phyloP scores from a whole-genome alignment of 2,113 vertebrate species.

The Gallinago paraguaiae region DNA sequence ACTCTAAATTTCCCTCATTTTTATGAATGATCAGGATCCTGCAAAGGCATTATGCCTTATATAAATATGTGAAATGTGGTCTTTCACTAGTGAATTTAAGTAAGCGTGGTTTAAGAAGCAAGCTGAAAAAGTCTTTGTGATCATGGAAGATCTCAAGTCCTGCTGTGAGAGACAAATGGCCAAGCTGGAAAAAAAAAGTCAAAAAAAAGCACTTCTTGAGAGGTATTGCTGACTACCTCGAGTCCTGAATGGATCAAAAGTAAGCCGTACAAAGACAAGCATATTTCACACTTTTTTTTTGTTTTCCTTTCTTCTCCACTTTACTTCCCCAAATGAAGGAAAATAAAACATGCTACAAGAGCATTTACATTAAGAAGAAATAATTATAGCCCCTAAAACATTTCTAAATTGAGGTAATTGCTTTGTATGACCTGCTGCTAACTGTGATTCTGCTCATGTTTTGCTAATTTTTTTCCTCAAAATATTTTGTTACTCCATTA shows the following conservation, averaged over 20 bases:
- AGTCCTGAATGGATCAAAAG: background rate
- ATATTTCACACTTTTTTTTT: background rate
- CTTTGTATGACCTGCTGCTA: background rate
- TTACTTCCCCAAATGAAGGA: background rate
- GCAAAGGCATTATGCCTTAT: background rate
- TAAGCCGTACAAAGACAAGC: background rate
- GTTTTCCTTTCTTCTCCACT: background rate
- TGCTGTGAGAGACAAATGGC: background rate
- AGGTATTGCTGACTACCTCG: background rate
- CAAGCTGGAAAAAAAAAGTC: background rate
- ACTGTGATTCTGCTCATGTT: background rate
- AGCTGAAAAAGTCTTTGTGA: background rate
- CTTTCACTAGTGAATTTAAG: background rate
- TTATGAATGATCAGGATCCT: background rate
- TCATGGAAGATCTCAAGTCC: background rate
- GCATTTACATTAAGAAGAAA: background rate
- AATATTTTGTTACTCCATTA: background rate
- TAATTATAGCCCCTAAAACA: background rate
- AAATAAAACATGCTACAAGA: background rate
- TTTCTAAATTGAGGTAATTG: constrained; percentile 19
- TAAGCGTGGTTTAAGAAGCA: background rate
- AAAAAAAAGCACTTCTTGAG: background rate
- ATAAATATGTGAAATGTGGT: background rate
- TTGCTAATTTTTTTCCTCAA: background rate
- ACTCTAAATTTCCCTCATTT: background rate